Base-by-base conservation (phyloP, 1,140 invertebrate species). In the Drosophila teissieri region DNA sequence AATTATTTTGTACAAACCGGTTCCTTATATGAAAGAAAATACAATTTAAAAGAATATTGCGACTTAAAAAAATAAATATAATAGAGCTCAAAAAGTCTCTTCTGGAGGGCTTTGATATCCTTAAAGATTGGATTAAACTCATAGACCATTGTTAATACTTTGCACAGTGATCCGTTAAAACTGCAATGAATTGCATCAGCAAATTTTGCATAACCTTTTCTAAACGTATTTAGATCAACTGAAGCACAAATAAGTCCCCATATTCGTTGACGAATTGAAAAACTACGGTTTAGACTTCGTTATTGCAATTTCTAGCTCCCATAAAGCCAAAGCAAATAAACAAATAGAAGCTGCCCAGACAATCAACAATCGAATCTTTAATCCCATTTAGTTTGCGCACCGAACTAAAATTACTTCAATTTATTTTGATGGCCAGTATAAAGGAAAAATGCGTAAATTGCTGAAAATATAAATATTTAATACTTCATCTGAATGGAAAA, bases 351-450 rank as follows among this genome's bases (percentile, higher is more conserved):
- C 60, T 49, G 37, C 54, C 64, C 31, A 42, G 34, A 24, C 42
- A 57, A 70, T 52, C 57, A 58, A 63, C 57, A 78, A 75, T 70
- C 56, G 69, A 80, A 76, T 69, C 61, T 76, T 79, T 84, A 84
- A 84, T 83, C 76, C 80, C 45, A 79, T 82, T 82, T 76, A 80
- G 69, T 74, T 80, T 54, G 61, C 57, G 22, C 72, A 74, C 85
- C 73, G 76, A 85, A 75, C 52, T 60, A 64, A 67, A 56, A 63
- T 80, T 57, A 63, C 61, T 80, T 85, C 72, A 85, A 84, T 85
- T 84, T 84, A 84, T 69, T 85, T 85, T 85, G 77, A 84, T 84
- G 65, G 62, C 37, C 77, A 73, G 52, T 68, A 70, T 79, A 83
- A 84, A 67, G 56, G 39, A 60, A 62, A 72, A 75, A 62, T 67